phyloP scores from a whole-genome alignment of 2,113 vertebrate genomes.

The Reinhardtius hippoglossoides region DNA sequence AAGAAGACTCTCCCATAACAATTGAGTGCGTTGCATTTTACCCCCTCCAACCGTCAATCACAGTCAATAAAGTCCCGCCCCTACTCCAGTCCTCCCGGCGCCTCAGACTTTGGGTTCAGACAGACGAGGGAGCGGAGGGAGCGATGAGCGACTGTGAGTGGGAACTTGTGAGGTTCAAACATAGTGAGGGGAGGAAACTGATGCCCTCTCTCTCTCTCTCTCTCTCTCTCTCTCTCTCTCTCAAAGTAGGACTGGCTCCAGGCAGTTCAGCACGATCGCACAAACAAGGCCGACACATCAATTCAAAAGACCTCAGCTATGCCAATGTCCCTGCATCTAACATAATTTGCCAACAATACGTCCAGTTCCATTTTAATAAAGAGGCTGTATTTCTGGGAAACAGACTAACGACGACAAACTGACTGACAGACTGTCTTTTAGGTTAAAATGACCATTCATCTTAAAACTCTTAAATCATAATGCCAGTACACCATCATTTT shows the following conservation, averaged over 20 bases:
- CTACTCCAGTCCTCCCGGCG: background rate
- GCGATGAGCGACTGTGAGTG: conserved; percentile 16
- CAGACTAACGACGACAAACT: too few relatives aligned
- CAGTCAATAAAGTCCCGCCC: conserved; percentile 33
- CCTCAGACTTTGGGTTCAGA: conserved; percentile 22
- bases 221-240: conserved; percentile 28
- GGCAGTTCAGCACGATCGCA: conserved; percentile 44
- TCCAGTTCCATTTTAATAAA: conserved; percentile 36
- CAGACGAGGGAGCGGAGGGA: conserved; percentile 14
- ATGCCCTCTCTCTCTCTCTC: conserved; percentile 40
- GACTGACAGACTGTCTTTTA: background rate
- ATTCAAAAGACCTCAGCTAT: background rate
- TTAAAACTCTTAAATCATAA: background rate
- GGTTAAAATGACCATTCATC: conserved; percentile 5
- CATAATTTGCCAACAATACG: conserved; percentile 22
- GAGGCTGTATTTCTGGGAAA: background rate
- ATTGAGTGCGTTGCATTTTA: conserved; percentile 37
- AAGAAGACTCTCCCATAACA: conserved; percentile 42
- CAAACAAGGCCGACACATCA: conserved; percentile 24
- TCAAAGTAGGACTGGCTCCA: conserved; percentile 38
- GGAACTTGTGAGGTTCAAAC: conserved; percentile 18
- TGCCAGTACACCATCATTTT: background rate
- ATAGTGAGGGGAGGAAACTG: conserved; percentile 10
- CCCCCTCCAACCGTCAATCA: conserved; percentile 48
- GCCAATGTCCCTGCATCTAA: too few relatives aligned